Base-by-base conservation (phyloP, 2,113 vertebrate species). In the Chaenogobius annularis region DNA sequence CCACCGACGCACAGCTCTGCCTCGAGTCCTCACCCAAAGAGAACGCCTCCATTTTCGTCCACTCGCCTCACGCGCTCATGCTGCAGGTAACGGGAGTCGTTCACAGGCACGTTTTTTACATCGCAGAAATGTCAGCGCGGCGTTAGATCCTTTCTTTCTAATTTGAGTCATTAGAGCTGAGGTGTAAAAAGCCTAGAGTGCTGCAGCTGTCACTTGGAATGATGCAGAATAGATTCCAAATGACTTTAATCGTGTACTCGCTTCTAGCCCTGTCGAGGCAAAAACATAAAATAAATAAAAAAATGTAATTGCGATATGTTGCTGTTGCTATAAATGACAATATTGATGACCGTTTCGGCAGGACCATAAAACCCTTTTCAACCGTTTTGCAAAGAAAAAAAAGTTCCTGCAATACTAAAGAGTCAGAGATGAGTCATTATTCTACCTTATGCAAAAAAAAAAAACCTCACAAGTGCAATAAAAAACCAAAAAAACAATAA, bases 1-100 rank as follows among this genome's bases (percentile, higher is more conserved):
- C 98, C 89, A 99, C 97, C 52, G 98, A 99, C 73, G 97, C 96
- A 81, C 98, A 99, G 77, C 96, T 99, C 77, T 99, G 98, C 90
- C 94, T 99, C 0, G 97, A 99, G 87, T 99, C 97, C 52, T 98
- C 98, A 13, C 97, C 97, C 15, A 98, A 96, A 91, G 96, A 99
- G 88, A 98, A 95, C 63, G 81, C 94, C 87, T 99, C 98, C 40
- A 97, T 99, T 90, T 99, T 99, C 66, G 94, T 99, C 85, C 98
- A 99, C 89, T 99, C 97, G 6, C 98, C 98, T 0, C 98, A 99
- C 40, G 96, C 98, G 7, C 96, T 99, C 84, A 99, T 99, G 98
- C 95, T 99, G 77, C 98, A 99, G 98, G 98, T 99, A 95, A 80
- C 67, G 10, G 37, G 44, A 9, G 40, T 55, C 61, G 54, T 37